phyloP scores from a whole-genome alignment of 1,140 invertebrate species.

The Proctacanthus coquilletti region DNA sequence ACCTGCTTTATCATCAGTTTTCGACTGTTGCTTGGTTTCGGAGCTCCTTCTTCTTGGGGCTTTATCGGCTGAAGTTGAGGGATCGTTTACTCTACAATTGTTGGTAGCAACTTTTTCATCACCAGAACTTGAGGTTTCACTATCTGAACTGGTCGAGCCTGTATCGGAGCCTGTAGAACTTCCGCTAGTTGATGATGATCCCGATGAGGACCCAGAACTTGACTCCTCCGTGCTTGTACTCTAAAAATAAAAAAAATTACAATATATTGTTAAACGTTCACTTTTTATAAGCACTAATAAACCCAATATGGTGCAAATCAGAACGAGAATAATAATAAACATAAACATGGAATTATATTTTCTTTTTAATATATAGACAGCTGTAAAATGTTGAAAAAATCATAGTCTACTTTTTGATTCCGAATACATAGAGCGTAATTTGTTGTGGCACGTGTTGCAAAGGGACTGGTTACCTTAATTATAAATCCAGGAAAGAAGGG shows the following conservation, averaged over 20 bases:
- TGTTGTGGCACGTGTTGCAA: too few species aligned
- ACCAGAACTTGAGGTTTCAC: conserved; percentile 49
- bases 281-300: too few species aligned
- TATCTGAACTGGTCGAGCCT: conserved; percentile 43
- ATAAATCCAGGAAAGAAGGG: too few species aligned
- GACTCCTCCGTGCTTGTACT: conserved; percentile 43
- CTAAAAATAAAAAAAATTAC: conserved; percentile 20
- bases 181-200: conserved; percentile 44
- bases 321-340: too few species aligned
- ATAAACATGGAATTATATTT: too few species aligned
- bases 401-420: too few species aligned
- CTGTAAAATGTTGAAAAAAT: too few species aligned
- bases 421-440: too few species aligned
- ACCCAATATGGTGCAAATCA: too few species aligned
- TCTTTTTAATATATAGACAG: too few species aligned
- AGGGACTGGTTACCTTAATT: too few species aligned
- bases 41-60: conserved; percentile 29
- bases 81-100: conserved; percentile 8
- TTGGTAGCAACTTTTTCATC: conserved; percentile 18
- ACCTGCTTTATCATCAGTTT: conserved; percentile 2
- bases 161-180: conserved; percentile 35
- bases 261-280: neutral
- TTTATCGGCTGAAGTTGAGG: conserved; percentile 32
- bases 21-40: conserved; percentile 19
- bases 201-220: conserved; percentile 45